A percentile compares a stretch with the other conserved stretches of the same genome.
phyloP scores from a whole-genome alignment of 2,888 invertebrate species.

The Tipula confusa region DNA sequence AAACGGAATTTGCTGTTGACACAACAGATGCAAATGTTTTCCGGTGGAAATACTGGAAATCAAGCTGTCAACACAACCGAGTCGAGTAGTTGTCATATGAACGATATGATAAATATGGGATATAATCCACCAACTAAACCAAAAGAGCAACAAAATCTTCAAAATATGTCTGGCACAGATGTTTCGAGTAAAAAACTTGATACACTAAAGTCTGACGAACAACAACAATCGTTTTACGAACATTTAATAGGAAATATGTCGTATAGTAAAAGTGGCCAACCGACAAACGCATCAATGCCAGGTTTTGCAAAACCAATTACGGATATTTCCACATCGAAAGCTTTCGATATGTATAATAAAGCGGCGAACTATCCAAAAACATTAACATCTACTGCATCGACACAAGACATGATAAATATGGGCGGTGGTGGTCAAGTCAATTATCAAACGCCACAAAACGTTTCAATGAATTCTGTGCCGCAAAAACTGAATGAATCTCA shows the following conservation, averaged over 20 bases:
- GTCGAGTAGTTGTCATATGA: neutral
- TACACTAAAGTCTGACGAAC: constrained; percentile 32
- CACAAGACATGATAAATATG: constrained; percentile 31
- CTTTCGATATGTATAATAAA: constrained; percentile 50
- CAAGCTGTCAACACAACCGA: constrained; percentile 42
- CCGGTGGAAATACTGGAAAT: constrained; percentile 33
- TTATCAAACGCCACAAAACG: constrained; percentile 25
- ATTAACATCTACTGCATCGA: constrained; percentile 37
- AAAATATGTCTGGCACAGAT: neutral
- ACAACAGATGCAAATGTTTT: neutral
- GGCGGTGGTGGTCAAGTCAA: neutral
- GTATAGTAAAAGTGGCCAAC: constrained; percentile 42
- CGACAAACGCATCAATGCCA: constrained; percentile 34
- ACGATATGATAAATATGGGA: constrained; percentile 54
- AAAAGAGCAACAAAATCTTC: neutral
- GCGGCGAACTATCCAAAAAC: constrained; percentile 44
- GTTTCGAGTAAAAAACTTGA: neutral
- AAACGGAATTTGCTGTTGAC: neutral
- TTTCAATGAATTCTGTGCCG: neutral
- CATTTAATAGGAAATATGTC: constrained; percentile 46
- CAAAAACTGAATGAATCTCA: constrained; percentile 21
- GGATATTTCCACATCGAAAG: constrained; percentile 46
- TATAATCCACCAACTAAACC: constrained; percentile 43
- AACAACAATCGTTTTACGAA: constrained; percentile 43
- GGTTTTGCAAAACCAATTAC: constrained; percentile 37